Evolutionary conservation across 2,888 invertebrate genomes (phyloP).

Genomic region (Oxyteleia sp.): DNA sequence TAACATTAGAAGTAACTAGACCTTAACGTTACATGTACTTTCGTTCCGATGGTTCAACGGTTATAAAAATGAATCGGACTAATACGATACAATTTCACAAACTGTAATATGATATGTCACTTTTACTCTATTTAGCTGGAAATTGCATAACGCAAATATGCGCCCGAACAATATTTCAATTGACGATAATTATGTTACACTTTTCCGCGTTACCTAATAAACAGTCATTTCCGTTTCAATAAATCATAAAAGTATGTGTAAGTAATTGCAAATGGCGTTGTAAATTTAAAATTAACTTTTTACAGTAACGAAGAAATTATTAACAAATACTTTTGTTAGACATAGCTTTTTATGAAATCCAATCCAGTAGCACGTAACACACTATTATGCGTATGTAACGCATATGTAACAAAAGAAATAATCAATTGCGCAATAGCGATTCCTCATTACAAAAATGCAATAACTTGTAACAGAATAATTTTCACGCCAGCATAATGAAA

Average conservation of each 20-base stretch:
- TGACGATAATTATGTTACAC: slow-evolving; percentile 6
- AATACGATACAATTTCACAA: slow-evolving; percentile 15
- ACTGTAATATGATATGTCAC: slow-evolving; percentile 22
- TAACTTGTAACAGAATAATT: no score
- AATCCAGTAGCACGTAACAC: no score
- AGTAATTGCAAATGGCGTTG: no score
- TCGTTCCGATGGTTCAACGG: slow-evolving; percentile 28
- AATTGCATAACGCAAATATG: slow-evolving; percentile 12
- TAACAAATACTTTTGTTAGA: no score
- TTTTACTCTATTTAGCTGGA: slow-evolving; percentile 13
- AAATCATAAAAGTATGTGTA: slow-evolving; percentile 10
- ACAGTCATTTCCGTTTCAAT: slow-evolving; percentile 16
- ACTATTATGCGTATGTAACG: no score
- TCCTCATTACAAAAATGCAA: no score
- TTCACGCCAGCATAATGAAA: no score
- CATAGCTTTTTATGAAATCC: no score
- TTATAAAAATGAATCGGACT: background rate
- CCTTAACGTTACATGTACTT: slow-evolving; percentile 37
- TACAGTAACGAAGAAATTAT: no score
- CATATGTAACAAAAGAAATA: no score
- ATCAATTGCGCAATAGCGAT: no score
- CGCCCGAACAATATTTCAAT: slow-evolving; percentile 23
- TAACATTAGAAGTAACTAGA: slow-evolving; percentile 23
- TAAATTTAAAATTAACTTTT: no score
- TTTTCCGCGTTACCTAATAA: slow-evolving; percentile 38